A percentile compares a stretch with the other conserved stretches of the same genome.
Conservation (phyloP, 2,113 vertebrate species). For the Patagioenas fasciata region DNA sequence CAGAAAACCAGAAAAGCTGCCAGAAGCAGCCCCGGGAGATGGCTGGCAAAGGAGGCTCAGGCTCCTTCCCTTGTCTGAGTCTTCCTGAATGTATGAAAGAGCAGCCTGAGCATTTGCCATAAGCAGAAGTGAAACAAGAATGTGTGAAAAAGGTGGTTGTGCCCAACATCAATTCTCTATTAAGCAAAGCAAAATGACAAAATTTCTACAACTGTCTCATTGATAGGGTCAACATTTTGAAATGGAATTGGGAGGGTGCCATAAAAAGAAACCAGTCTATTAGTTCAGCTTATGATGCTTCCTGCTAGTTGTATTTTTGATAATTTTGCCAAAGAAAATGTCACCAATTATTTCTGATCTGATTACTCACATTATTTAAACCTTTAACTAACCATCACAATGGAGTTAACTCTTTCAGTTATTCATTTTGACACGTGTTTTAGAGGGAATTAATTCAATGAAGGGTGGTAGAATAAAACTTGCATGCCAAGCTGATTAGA, state of each 20-base stretch:
- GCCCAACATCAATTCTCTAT: not conserved
- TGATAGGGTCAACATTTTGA: not conserved
- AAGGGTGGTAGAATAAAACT: not conserved
- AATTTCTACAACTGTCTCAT: not conserved
- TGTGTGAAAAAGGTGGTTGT: not conserved
- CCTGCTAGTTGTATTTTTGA: slow-evolving; percentile 26
- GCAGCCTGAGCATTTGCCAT: not conserved
- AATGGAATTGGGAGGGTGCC: not conserved
- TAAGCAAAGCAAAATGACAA: not conserved
- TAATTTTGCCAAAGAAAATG: slow-evolving; percentile 46
- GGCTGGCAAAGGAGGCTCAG: not conserved
- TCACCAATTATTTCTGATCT: not conserved
- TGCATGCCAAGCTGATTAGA: not conserved
- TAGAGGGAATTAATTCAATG: not conserved
- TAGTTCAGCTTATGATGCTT: slow-evolving; percentile 31
- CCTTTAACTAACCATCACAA: not conserved
- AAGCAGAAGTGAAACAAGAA: not conserved
- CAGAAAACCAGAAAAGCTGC: not conserved
- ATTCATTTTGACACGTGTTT: slow-evolving; percentile 30
- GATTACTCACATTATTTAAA: slow-evolving; percentile 16
- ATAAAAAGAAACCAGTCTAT: not conserved
- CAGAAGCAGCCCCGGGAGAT: not conserved
- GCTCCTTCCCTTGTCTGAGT: not conserved
- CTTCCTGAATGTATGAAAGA: not conserved
- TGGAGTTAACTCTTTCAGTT: not conserved